Percentiles rank a stretch among this genome's conserved stretches.
These are phyloP conservation scores for Pandemis corylana DNA, from an alignment of 2,888 invertebrate species.

Conservation along the genomic window DNA sequence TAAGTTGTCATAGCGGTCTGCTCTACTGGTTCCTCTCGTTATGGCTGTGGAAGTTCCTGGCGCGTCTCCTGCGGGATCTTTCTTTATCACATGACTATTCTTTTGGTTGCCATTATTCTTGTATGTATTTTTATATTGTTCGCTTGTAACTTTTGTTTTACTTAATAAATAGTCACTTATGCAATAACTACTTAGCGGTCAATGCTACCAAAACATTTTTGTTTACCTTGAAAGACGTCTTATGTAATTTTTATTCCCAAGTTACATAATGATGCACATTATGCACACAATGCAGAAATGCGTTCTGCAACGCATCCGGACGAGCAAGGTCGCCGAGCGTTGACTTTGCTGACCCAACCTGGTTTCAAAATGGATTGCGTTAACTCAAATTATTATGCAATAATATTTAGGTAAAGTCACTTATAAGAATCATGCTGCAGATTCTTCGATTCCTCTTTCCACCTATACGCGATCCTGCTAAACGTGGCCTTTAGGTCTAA, in stretches of 20 bases:
- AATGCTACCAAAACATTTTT: slow-evolving; percentile 1
- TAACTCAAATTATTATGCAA: neutral
- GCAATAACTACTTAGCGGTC: slow-evolving; percentile 5
- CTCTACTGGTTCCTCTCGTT: too few species aligned
- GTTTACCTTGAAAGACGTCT: slow-evolving; percentile 2
- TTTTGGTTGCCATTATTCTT: too few species aligned
- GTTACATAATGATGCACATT: neutral
- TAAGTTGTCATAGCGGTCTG: too few species aligned
- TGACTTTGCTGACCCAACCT: neutral
- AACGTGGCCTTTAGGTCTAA: too few species aligned
- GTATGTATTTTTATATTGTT: too few species aligned
- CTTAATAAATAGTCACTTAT: neutral
- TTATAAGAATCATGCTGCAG: neutral
- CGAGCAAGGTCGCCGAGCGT: neutral
- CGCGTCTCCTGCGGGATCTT: too few species aligned
- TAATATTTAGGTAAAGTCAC: neutral
- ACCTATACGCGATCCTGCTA: too few species aligned
- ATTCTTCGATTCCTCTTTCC: too few species aligned
- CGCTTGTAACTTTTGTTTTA: too few species aligned
- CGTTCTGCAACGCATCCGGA: slow-evolving; percentile 6
- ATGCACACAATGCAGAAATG: slow-evolving; percentile 1
- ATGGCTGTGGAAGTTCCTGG: too few species aligned
- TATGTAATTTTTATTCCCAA: slow-evolving; percentile 7
- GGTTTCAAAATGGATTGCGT: neutral
- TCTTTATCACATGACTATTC: too few species aligned